Base-by-base conservation (phyloP, 2,797 vertebrate genomes). In the Hippocampus kuda region DNA sequence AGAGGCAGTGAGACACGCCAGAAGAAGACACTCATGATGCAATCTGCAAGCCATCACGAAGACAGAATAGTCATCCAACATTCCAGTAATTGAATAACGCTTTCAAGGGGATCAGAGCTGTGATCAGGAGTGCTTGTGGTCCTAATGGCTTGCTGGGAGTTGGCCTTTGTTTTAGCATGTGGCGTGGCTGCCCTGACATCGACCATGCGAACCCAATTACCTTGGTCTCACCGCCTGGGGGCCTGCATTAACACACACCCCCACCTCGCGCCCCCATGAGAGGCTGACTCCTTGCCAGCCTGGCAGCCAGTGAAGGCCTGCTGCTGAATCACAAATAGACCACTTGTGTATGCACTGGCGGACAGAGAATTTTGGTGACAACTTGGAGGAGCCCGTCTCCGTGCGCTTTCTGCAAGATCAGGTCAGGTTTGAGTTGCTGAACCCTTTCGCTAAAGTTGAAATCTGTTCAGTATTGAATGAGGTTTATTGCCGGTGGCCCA, bases 161-260 rank as follows among this genome's bases (percentile, higher is more conserved):
- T 85, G 86, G 85, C 84, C 85, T 90, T 90, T 88, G 85, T 90
- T 86, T 87, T 81, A 73, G 59, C 78, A 78, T 81, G 84, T 80
- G 72, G 84, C 72, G 80, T 77, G 79, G 84, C 84, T 85, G 85
- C 83, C 82, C 87, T 83, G 87, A 90, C 89, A 91, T 85, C 63
- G 77, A 88, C 88, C 88, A 89, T 89, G 88, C 76, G 66, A 91
- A 89, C 89, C 89, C 87, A 91, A 91, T 92, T 91, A 92, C 85
- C 78, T 83, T 49, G 75, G 84, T 88, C 86, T 81, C 79, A 77
- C 79, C 68, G 87, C 89, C 88, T 76, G 75, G 80, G 81, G 90
- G 82, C 81, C 79, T 70, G 46, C 81, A 89, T 90, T 91, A 90
- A 85, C 86, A 87, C 74, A 75, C 77, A 78, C 75, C 83, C 85